phyloP scores from a whole-genome alignment of 2,888 invertebrate species.

The Rhogogaster chlorosoma region DNA sequence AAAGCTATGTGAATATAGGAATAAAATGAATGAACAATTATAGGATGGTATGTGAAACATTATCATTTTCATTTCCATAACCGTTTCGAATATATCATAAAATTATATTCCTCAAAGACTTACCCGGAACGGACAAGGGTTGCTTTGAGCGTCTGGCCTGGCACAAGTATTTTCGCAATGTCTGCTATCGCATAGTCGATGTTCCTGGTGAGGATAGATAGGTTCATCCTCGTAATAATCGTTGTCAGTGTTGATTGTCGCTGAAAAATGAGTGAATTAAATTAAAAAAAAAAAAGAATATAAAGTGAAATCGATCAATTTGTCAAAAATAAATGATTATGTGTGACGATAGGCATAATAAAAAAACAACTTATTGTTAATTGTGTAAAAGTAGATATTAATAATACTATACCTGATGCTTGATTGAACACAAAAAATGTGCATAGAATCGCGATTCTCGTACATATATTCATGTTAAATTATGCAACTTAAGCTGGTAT shows the following conservation, averaged over 20 bases:
- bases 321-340: too few relatives aligned
- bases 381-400: background rate
- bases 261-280: background rate
- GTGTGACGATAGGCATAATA: too few relatives aligned
- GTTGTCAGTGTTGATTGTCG: background rate
- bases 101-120: background rate
- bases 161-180: constrained; percentile 14
- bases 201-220: background rate
- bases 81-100: background rate
- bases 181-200: constrained; percentile 1
- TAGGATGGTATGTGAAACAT: background rate
- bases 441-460: background rate
- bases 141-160: background rate
- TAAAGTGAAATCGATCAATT: background rate
- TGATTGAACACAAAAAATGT: background rate
- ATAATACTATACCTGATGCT: background rate
- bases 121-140: background rate
- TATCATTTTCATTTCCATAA: background rate
- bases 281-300: background rate
- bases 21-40: background rate
- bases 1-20: background rate
- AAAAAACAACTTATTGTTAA: too few relatives aligned
- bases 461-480: background rate
- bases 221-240: background rate
- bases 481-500: background rate